phyloP scores from a whole-genome alignment of 2,113 vertebrate species.

The Opisthocomus hoazin region DNA sequence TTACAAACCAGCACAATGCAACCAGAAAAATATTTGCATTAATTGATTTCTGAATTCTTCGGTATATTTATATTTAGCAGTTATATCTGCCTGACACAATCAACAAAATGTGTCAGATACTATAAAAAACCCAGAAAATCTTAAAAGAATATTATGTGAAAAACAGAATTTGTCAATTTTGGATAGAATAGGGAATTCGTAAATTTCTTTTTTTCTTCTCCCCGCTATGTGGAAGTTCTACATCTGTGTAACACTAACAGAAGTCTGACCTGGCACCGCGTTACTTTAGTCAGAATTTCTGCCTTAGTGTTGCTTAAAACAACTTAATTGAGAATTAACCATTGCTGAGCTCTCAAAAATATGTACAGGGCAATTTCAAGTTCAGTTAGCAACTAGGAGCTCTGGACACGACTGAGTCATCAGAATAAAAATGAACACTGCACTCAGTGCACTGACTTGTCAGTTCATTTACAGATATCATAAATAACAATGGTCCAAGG shows the following conservation, averaged over 20 bases:
- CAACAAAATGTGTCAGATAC: background rate
- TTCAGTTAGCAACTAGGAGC: background rate
- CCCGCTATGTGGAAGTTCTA: background rate
- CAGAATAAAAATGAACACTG: slow-evolving; percentile 51
- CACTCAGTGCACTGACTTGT: slow-evolving; percentile 55
- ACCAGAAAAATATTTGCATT: background rate
- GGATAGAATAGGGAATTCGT: background rate
- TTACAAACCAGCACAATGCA: background rate
- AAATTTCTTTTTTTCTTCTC: background rate
- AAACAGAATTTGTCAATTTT: background rate
- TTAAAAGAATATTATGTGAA: background rate
- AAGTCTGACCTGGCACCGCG: background rate
- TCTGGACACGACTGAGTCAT: slow-evolving; percentile 37
- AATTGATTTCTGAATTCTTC: background rate
- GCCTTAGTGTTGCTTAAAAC: background rate
- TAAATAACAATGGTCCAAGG: slow-evolving; percentile 72
- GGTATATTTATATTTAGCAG: background rate
- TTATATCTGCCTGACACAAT: background rate
- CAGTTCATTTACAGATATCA: slow-evolving; percentile 71
- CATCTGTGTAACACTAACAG: background rate
- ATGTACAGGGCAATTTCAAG: background rate
- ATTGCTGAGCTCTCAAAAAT: slow-evolving; percentile 8
- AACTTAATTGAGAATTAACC: slow-evolving; percentile 14
- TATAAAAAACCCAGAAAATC: background rate
- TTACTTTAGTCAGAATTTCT: background rate